Base-by-base conservation (phyloP, 1,140 invertebrate species). In the Drosophila teissieri region DNA sequence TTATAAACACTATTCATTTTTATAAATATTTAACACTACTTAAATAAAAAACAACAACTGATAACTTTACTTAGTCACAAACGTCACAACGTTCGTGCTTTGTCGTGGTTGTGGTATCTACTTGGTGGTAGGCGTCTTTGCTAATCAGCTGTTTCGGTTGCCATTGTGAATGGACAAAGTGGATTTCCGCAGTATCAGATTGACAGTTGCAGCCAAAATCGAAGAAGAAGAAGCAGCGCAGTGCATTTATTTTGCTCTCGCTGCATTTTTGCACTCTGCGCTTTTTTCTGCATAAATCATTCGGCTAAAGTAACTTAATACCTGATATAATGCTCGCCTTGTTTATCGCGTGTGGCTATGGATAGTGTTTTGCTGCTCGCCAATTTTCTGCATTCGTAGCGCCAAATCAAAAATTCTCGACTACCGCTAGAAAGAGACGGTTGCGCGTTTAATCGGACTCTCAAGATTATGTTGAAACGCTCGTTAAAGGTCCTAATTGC, bases 381-480 rank as follows among this genome's bases (percentile, higher is more conserved):
- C 22, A 58, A 12, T 15, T 34, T 34, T 17, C 40, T 34, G 39
- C 31, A 15, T 42, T 42, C 24, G 60, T 52, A 52, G 60, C 54
- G 54, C 60, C 54, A 62, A 58, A 42, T 22, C 17, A 34, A 31
- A 19, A 31, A 34, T 22, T 22, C 4, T 58, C 12, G 36, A n/a
- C 36, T 40, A 42, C 61, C 34, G 15, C 76, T 58, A 74, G 63
- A 55, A 39, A 39, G 42, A 40, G 60, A 56, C 34, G 34, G 62
- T 22, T 60, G 63, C 55, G 55, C 17, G 19, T 34, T 34, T 39
- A n/a, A 15, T 51, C 48, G 48, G 48, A 51, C 19, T 57, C 39
- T 46, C 34, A 10, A 60, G 70, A 91, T 78, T 88, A 92, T 92
- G 91, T 78, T 81, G 73, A 86, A 85, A 58, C 80, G 90, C 51